These are phyloP conservation scores for Pachycephala philippinensis DNA, from an alignment of 2,113 vertebrate genomes.

Conservation along the genomic window DNA sequence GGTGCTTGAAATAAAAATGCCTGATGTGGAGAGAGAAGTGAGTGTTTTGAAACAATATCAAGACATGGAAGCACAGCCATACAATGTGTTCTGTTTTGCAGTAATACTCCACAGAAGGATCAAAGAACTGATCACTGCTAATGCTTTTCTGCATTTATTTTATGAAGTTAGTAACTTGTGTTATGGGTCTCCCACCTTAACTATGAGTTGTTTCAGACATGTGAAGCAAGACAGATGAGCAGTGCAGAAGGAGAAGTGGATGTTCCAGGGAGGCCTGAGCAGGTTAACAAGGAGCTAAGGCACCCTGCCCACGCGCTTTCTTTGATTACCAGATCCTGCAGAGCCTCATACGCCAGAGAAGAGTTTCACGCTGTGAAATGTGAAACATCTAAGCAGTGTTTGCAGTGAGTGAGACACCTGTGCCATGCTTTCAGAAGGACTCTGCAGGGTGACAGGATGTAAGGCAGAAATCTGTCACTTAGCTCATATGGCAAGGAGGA, in stretches of 20 bases:
- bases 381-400: background rate
- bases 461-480: background rate
- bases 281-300: background rate
- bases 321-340: background rate
- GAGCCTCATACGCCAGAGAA: fast-evolving
- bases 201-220: background rate
- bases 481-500: fast-evolving
- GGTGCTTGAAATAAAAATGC: background rate
- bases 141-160: background rate
- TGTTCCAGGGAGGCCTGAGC: background rate
- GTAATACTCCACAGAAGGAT: background rate
- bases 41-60: background rate
- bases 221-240: background rate
- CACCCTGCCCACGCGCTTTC: background rate
- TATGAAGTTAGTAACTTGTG: background rate
- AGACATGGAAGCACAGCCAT: background rate
- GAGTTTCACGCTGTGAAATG: background rate
- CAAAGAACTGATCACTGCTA: background rate
- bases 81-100: background rate
- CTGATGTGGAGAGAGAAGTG: background rate
- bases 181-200: background rate
- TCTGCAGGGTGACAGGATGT: background rate
- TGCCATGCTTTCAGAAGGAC: background rate
- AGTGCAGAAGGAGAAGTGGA: background rate
- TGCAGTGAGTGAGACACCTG: background rate